Conservation (phyloP, 2,113 vertebrate species). For the Scopus umbretta region DNA sequence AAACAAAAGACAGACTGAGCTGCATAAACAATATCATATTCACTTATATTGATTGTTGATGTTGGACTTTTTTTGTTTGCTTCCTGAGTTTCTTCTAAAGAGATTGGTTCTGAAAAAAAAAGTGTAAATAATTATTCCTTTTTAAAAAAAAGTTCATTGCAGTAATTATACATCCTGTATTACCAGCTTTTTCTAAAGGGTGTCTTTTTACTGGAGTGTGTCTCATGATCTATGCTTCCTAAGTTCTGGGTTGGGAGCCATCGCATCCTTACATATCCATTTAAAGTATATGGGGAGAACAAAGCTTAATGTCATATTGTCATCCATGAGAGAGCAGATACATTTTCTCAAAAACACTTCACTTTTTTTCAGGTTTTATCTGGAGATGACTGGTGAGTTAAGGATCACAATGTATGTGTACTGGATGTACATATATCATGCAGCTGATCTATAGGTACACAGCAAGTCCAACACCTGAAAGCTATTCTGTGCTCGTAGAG, state of each 20-base stretch:
- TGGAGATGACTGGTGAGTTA: neutral
- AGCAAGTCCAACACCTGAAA: neutral
- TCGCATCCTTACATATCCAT: neutral
- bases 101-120: neutral
- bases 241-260: neutral
- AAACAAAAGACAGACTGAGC: neutral
- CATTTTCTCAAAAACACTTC: neutral
- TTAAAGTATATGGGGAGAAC: neutral
- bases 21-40: neutral
- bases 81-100: neutral
- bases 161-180: neutral
- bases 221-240: neutral
- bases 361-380: neutral
- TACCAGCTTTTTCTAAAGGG: neutral
- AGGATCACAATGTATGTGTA: neutral
- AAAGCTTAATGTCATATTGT: neutral
- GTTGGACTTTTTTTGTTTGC: neutral
- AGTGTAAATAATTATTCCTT: neutral
- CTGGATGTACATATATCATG: neutral
- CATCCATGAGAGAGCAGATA: neutral
- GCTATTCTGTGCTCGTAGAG: neutral
- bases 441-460: neutral
- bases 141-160: rapidly evolving
- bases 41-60: neutral
- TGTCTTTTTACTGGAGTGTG: neutral